Percentiles rank a stretch among this genome's conserved stretches.
These are phyloP conservation scores for Hippocampus barbouri DNA, from an alignment of 2,113 vertebrate genomes.

Conservation along the genomic window DNA sequence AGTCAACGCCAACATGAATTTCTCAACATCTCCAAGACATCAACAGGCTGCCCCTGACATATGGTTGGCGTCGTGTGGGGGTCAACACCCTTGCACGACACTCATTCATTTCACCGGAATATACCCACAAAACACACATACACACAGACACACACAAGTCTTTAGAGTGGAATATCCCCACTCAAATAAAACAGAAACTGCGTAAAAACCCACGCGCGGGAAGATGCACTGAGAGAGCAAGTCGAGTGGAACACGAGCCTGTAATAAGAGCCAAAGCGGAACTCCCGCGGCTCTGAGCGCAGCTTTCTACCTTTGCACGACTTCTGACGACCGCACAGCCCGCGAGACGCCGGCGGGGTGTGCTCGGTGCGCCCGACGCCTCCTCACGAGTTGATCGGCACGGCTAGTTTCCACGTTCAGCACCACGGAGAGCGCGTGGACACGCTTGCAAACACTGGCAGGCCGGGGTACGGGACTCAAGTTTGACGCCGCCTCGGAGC, in stretches of 20 bases:
- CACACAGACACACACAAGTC: no score
- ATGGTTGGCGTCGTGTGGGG: background rate
- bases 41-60: conserved; percentile 11
- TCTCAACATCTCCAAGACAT: background rate
- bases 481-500: conserved; percentile 43
- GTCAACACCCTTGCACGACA: background rate
- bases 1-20: background rate
- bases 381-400: conserved; percentile 58
- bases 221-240: background rate
- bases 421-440: conserved; percentile 47
- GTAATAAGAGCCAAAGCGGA: background rate
- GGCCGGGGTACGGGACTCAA: conserved; percentile 21
- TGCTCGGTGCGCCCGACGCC: conserved; percentile 22
- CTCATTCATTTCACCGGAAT: background rate
- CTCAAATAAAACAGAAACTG: background rate
- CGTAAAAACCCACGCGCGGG: background rate
- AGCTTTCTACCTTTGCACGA: conserved; percentile 45
- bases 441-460: background rate
- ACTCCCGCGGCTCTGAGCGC: background rate
- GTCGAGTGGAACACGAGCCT: background rate
- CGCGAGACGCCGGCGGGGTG: conserved; percentile 39
- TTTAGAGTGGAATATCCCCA: background rate
- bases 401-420: conserved; percentile 41
- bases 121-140: background rate
- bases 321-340: conserved; percentile 36